Conservation (phyloP, 2,113 vertebrate genomes). For the Nothobranchius kuhntae region DNA sequence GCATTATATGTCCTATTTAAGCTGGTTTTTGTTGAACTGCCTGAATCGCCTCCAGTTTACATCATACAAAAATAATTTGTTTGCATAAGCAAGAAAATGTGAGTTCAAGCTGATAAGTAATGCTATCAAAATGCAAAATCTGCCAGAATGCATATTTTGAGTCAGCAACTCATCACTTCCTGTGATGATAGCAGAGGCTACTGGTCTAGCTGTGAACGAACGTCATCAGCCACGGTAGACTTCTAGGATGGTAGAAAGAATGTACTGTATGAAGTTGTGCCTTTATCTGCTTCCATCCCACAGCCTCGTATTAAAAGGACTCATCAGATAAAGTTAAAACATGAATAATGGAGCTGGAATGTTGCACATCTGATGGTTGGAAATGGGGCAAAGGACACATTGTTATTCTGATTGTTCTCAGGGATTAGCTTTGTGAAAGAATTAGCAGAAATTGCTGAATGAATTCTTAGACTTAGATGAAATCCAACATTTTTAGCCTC, state of each 20-base stretch:
- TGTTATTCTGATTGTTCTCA: not conserved
- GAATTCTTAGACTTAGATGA: no score
- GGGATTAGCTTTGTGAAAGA: not conserved
- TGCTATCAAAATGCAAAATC: no score
- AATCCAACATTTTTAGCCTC: no score
- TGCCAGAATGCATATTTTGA: no score
- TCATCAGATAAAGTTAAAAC: not conserved
- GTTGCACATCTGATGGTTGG: not conserved
- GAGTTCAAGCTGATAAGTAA: no score
- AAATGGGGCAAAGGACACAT: not conserved
- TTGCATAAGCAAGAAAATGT: no score
- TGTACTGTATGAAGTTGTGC: slow-evolving; percentile 20
- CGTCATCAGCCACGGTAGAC: not conserved
- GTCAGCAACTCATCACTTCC: not conserved
- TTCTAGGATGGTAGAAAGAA: slow-evolving; percentile 14
- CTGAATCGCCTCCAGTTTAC: no score
- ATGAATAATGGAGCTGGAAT: not conserved
- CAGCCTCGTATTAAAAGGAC: not conserved
- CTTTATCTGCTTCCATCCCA: not conserved
- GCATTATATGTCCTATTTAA: no score
- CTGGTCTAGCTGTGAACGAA: slow-evolving; percentile 10
- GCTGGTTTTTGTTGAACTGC: no score
- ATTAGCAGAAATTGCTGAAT: no score
- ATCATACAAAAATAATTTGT: no score
- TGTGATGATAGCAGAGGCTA: not conserved